Evolutionary conservation across 2,888 invertebrate genomes (phyloP), one percentile per base, ranked within the genome.

Genomic region (Gonocerus acuteangulatus): DNA sequence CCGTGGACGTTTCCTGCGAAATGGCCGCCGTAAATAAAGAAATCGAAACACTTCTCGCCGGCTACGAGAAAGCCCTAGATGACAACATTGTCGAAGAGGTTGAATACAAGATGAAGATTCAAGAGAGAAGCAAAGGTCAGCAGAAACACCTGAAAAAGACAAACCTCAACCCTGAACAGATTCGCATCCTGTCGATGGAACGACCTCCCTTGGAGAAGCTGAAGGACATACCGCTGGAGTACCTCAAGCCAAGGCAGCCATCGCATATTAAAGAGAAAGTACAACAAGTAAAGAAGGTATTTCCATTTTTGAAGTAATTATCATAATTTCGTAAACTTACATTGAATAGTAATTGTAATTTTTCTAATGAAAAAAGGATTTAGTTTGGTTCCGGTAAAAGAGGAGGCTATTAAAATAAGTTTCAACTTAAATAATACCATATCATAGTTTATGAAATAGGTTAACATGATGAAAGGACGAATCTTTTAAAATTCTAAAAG

Each of bases 1-100:
- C 64, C 4, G 59, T 64, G 22, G 64, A 64, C 34, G 64, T 64
- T 2, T 23, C 61, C n/a, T 48, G 57, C 23, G 64, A 64, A 45
- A 64, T 64, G 61, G 64, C 44, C 9, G 64, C 64, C 3, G 59
- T 64, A 16, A 61, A 64, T 21, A 58, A 45, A 15, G 64, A 64
- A 15, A 58, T 64, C 4, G 64, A 64, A 47, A 49, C 61, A 6
- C 34, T 64, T 18, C 39, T 64, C 16, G 34, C 58, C 9, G 52
- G 61, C 13, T 62, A 62, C 15, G 59, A 61, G 45, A 47, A 58
- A 11, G 39, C 44, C 2, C 57, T 61, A 42, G 64, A 63, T 47
- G 39, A 58, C 15, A 51, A 27, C 15, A 21, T 48, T 3, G n/a
- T 48, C 16, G 45, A 62, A 23, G 59, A 60, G n/a, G 16, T 62